A percentile compares a stretch with the other conserved stretches of the same genome.
Conservation (phyloP, 2,888 invertebrate genomes). For the Athrips mouffetella region DNA sequence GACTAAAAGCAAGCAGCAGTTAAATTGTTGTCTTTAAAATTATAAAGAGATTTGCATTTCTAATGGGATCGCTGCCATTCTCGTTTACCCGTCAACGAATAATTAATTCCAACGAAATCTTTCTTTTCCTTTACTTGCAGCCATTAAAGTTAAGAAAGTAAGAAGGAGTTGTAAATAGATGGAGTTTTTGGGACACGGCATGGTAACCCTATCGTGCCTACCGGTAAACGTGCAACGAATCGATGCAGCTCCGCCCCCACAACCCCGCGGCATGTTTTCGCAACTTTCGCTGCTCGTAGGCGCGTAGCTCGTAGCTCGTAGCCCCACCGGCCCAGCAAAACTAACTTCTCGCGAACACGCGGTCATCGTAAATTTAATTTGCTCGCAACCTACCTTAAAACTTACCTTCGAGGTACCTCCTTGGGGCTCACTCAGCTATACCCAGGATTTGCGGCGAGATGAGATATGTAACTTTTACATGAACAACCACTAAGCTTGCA, state of each 20-base stretch:
- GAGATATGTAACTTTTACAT: conserved; percentile 6
- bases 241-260: conserved; percentile 60
- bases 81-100: not conserved
- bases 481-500: conserved; percentile 7
- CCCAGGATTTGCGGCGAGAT: conserved; percentile 7
- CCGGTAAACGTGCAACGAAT: conserved; percentile 48
- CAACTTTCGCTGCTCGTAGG: conserved; percentile 31
- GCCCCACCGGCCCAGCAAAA: conserved; percentile 13
- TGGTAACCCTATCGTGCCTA: conserved; percentile 30
- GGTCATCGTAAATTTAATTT: conserved; percentile 20
- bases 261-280: conserved; percentile 36
- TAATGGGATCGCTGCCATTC: not conserved
- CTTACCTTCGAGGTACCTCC: not conserved
- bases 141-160: not conserved
- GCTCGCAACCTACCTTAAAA: conserved; percentile 16
- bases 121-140: not conserved
- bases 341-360: conserved; percentile 23
- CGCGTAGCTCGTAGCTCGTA: conserved; percentile 1
- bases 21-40: not conserved
- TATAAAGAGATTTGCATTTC: not conserved
- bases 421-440: not conserved
- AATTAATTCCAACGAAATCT: not conserved
- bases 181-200: conserved; percentile 21
- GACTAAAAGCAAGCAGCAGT: too few relatives aligned
- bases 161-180: not conserved